phyloP scores from a whole-genome alignment of 2,113 vertebrate genomes.

The Xenopus tropicalis region DNA sequence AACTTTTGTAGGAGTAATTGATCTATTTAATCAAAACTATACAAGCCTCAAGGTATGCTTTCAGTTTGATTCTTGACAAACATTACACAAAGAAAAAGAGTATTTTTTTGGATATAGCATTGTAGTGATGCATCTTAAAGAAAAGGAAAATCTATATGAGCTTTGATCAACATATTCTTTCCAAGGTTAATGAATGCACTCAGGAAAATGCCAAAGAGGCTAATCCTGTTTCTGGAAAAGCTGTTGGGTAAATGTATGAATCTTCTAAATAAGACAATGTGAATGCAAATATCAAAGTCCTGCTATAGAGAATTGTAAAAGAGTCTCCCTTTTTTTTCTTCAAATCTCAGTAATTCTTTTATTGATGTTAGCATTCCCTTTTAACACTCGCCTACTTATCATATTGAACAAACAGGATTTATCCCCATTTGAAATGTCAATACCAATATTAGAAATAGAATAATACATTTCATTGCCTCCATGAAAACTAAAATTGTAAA shows the following conservation, averaged over 20 bases:
- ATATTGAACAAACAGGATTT: no score
- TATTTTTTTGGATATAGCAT: constrained; percentile 11
- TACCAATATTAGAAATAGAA: no score
- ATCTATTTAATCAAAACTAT: constrained; percentile 30
- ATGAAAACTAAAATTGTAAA: no score
- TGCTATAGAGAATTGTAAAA: no score
- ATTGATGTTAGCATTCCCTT: no score
- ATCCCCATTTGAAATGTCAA: no score
- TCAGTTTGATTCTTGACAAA: constrained; percentile 35
- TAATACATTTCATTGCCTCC: no score
- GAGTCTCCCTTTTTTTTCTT: no score
- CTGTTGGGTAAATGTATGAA: constrained; percentile 30
- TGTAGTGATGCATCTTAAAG: constrained; percentile 27
- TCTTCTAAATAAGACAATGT: background rate
- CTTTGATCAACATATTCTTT: constrained; percentile 39
- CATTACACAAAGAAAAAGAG: constrained; percentile 21
- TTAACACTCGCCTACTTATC: no score
- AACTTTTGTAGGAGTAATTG: constrained; percentile 35
- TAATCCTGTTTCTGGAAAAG: constrained; percentile 29
- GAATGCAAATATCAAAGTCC: no score
- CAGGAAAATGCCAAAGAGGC: constrained; percentile 17
- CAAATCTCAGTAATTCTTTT: no score
- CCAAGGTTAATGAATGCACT: constrained; percentile 35
- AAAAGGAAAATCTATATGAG: constrained; percentile 22
- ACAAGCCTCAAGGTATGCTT: constrained; percentile 33